These are phyloP conservation scores for Cariama cristata DNA, from an alignment of 2,113 vertebrate genomes.

Conservation along the genomic window DNA sequence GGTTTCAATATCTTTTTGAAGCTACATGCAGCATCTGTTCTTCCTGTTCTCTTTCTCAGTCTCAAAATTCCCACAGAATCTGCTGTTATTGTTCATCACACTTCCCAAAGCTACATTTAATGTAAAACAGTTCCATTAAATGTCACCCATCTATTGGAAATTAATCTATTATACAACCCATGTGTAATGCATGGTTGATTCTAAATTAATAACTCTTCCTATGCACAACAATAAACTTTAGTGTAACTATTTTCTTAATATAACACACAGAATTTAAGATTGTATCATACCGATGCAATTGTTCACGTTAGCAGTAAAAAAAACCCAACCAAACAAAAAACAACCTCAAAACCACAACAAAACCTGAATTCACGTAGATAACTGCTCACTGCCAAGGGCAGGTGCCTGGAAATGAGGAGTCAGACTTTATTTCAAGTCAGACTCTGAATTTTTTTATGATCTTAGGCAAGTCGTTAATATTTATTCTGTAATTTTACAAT, in stretches of 20 bases:
- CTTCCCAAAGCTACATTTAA: background rate
- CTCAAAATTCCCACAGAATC: background rate
- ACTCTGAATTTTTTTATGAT: background rate
- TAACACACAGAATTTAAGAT: background rate
- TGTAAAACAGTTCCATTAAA: slow-evolving; percentile 11
- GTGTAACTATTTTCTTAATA: background rate
- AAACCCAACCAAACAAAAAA: background rate
- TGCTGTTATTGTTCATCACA: slow-evolving; percentile 2
- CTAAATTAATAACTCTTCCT: background rate
- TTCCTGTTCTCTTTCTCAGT: background rate
- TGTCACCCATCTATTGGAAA: slow-evolving; percentile 23
- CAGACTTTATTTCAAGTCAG: background rate
- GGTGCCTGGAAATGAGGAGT: background rate
- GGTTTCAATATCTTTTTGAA: background rate
- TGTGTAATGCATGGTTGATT: background rate
- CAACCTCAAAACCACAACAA: background rate
- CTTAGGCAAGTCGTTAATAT: background rate
- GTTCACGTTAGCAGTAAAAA: background rate
- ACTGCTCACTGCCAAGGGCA: background rate
- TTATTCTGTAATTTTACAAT: background rate
- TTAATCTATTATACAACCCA: background rate
- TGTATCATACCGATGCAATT: background rate
- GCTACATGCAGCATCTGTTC: background rate
- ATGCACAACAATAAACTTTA: background rate
- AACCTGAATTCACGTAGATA: background rate